These are phyloP conservation scores for Drosophila parthenogenetica DNA, from an alignment of 2,888 invertebrate species.

Conservation along the genomic window DNA sequence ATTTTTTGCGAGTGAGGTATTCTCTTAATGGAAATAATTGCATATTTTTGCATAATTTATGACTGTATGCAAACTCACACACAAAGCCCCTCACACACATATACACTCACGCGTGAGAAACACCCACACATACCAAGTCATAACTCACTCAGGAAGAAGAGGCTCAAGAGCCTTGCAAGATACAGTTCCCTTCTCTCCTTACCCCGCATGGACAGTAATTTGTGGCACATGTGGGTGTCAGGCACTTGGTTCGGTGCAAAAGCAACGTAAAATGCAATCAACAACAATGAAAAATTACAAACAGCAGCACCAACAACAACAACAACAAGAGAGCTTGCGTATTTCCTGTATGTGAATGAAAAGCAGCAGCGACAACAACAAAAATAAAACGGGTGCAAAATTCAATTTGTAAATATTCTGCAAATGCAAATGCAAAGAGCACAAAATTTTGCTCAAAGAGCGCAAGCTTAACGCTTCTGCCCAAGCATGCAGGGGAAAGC, in stretches of 20 bases:
- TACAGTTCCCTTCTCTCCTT: conserved; percentile 2
- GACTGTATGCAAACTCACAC: conserved; percentile 22
- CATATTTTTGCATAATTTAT: conserved; percentile 73
- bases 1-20: conserved; percentile 35
- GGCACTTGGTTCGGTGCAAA: conserved; percentile 21
- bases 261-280: conserved; percentile 71
- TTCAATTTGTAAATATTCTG: conserved; percentile 57
- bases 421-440: conserved; percentile 42
- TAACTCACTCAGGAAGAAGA: conserved; percentile 50
- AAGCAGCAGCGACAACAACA: conserved; percentile 38
- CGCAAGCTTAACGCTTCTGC: conserved; percentile 11
- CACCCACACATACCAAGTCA: conserved; percentile 24
- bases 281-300: conserved; percentile 72
- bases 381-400: conserved; percentile 45
- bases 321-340: conserved; percentile 59
- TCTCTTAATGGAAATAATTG: conserved; percentile 69
- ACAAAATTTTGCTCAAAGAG: conserved; percentile 29
- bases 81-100: conserved; percentile 19
- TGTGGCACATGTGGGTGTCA: conserved; percentile 77
- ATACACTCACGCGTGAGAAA: conserved; percentile 28
- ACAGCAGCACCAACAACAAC: conserved; percentile 26
- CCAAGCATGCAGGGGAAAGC: conserved; percentile 37
- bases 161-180: conserved; percentile 21
- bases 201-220: conserved; percentile 45
- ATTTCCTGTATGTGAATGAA: conserved; percentile 78